A percentile compares a stretch with the other conserved stretches of the same genome.
Evolutionary conservation across 2,113 vertebrate genomes (phyloP).

Genomic region (Sapayoa aenigma): DNA sequence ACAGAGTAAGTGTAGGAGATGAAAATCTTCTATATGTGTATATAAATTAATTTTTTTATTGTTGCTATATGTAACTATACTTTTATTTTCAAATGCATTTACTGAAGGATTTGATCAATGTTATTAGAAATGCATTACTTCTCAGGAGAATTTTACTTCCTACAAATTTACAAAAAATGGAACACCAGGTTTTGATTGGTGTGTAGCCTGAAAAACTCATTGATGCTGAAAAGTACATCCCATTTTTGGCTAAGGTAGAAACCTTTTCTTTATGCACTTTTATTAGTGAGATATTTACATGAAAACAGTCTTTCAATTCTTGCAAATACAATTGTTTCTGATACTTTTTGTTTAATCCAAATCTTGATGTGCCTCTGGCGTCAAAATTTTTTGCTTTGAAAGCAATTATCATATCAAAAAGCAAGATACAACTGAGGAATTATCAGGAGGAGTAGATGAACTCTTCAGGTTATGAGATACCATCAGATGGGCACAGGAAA

Average conservation of each 20-base stretch:
- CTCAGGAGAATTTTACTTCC: neutral
- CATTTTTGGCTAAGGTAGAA: neutral
- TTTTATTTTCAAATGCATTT: neutral
- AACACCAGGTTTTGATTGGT: neutral
- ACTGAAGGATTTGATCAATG: neutral
- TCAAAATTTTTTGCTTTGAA: neutral
- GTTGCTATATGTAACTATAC: neutral
- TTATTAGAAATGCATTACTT: neutral
- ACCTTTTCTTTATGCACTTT: neutral
- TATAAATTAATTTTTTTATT: neutral
- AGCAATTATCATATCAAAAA: neutral
- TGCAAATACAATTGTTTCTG: neutral
- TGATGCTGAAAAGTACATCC: neutral
- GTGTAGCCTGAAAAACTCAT: neutral
- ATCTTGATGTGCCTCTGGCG: neutral
- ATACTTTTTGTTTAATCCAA: neutral
- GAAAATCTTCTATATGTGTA: neutral
- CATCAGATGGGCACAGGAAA: neutral
- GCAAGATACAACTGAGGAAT: neutral
- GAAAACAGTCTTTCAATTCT: neutral
- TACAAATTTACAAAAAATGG: neutral
- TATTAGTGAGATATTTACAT: neutral
- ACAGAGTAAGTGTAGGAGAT: neutral
- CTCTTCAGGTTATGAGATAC: neutral
- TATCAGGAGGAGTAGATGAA: neutral